Base-by-base conservation (phyloP, 2,888 invertebrate species). In the Drosophila testacea region DNA sequence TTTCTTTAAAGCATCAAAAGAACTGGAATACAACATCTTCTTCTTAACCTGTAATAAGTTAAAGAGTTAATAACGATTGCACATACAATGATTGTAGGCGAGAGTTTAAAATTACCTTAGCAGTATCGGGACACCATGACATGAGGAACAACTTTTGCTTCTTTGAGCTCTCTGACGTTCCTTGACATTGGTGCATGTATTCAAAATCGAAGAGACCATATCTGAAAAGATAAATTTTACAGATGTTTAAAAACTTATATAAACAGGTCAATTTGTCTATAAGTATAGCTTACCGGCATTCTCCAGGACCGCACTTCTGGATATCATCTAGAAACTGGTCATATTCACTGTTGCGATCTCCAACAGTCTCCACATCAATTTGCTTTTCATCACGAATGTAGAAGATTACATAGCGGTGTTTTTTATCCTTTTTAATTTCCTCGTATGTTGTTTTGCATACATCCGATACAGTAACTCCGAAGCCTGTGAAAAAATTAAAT, bases 91-190 rank as follows among this genome's bases (percentile, higher is more conserved):
- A 50, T 55, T 30, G 11, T n/a, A 5, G 47, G 6, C 6, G 0
- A 16, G 32, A 10, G 10, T 48, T 22, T 5, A 42, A 27, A 51
- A 30, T 56, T 84, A 96, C 95, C 94, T 97, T 98, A 90, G 99
- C 98, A 93, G 97, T 97, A 94, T 99, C 99, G 48, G 99, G 99
- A 95, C 98, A 98, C 98, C 98, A 98, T 92, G 97, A 97, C 97
- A 99, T 98, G 92, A 98, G 96, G 95, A 99, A 97, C 89, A 98
- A 94, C 93, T 98, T 98, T 93, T 98, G 98, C 96, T 98, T 98
- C 95, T 98, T 98, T 93, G 97, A 97, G 91, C 97, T 97, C 94
- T 98, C 98, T 84, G 98, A 97, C 90, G 98, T 98, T 92, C 98
- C 98, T 93, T 98, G 98, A 93, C 97, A 98, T 93, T 98, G 97